Base-by-base conservation (phyloP, 2,113 vertebrate genomes). In the Coracopsis vasa region DNA sequence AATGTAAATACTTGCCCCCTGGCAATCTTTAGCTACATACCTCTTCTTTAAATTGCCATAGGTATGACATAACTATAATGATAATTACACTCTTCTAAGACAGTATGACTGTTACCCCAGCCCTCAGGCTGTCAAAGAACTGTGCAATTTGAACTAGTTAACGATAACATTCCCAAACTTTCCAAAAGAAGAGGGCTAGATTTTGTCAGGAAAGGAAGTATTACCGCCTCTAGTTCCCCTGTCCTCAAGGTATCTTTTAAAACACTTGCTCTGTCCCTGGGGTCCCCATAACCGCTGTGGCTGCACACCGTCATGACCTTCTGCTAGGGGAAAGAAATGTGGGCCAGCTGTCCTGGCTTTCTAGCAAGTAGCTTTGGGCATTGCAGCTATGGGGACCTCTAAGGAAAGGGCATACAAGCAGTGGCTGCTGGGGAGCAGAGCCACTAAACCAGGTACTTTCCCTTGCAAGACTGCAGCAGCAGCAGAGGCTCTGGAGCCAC, bases 321-420 rank as follows among this genome's bases (percentile, higher is more conserved):
- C 69, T 65, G 31, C 53, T 69, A 70, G 14, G 3, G 7, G 11
- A 89, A 8, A 74, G 13, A 78, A 94, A 62, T 0, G 0, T 5
- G 8, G 4, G 7, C 48, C 64, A 92, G 48, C 27, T 60, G 56
- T 42, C 14, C 35, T 51, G 25, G 5, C 15, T 69, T 77, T 45
- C 11, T 80, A 13, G 50, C 35, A 90, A 54, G 51, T 28, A 70
- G 51, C 37, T 95, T 31, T 64, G 41, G 35, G 39, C 61, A 71
- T 3, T 87, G 69, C 42, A 81, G 47, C 31, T 53, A 23, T 0
- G 0, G 21, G 25, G 27, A 45, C 0, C 5, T 24, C 21, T 91
- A 84, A 89, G 13, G 31, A 45, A 67, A 84, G 31, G 11, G 24
- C 2, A 27, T 48, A 14, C 5, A 88, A 70, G 27, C 0, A 0